phyloP scores from a whole-genome alignment of 2,113 vertebrate genomes.

The Anser brachyrhynchus region DNA sequence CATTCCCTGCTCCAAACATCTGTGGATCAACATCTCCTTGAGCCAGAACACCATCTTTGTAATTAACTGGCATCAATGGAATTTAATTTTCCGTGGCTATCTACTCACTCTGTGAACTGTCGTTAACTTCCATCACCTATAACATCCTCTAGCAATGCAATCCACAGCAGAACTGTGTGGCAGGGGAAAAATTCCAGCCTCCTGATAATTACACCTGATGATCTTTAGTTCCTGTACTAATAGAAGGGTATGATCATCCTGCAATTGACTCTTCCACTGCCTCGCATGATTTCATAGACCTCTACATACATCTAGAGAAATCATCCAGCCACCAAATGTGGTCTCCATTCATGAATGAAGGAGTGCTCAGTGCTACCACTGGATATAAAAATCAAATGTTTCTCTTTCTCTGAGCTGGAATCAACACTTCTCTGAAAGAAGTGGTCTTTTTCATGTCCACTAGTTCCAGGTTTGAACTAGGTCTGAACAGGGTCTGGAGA shows the following conservation, averaged over 20 bases:
- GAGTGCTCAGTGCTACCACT: neutral
- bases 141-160: neutral
- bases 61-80: neutral
- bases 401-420: neutral
- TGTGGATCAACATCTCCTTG: neutral
- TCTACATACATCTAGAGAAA: neutral
- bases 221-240: neutral
- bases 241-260: neutral
- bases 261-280: neutral
- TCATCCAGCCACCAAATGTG: neutral
- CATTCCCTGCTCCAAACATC: neutral
- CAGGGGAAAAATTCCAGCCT: neutral
- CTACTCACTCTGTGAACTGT: neutral
- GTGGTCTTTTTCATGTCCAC: neutral
- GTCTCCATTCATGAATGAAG: neutral
- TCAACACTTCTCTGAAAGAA: neutral
- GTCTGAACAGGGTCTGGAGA: no score
- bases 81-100: neutral
- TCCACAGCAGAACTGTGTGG: neutral
- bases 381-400: neutral
- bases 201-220: neutral
- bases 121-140: neutral
- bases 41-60: neutral
- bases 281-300: neutral
- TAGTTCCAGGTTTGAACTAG: neutral